Evolutionary conservation across 2,888 invertebrate species (phyloP).

Genomic region (Clitarchus hookeri): DNA sequence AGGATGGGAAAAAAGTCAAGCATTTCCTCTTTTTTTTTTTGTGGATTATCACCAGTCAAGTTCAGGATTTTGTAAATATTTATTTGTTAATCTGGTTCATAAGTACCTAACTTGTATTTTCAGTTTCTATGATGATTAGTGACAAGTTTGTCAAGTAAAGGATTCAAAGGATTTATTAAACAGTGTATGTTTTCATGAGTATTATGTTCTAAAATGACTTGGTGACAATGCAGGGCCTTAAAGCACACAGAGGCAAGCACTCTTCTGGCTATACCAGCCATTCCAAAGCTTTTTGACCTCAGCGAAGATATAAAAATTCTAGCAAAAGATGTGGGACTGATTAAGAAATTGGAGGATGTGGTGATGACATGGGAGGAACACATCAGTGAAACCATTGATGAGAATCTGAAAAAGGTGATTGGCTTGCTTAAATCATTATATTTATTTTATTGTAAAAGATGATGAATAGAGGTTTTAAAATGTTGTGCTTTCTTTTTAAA

Average conservation of each 20-base stretch:
- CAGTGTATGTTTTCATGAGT: not conserved
- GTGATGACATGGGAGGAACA: constrained; percentile 69
- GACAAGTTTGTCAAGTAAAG: too few species aligned
- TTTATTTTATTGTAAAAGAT: not conserved
- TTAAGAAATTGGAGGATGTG: constrained; percentile 63
- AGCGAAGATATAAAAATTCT: constrained; percentile 53
- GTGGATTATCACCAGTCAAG: too few species aligned
- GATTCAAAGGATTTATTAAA: too few species aligned
- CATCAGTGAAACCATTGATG: constrained; percentile 61
- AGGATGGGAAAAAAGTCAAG: too few species aligned
- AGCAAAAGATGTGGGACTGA: constrained; percentile 57
- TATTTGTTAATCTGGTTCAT: too few species aligned
- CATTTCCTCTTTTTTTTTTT: too few species aligned
- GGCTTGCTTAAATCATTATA: not conserved
- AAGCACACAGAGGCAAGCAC: constrained; percentile 78
- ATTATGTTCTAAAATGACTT: constrained; percentile 28
- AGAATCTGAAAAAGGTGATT: constrained; percentile 59
- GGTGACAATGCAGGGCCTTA: constrained; percentile 61
- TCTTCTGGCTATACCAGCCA: constrained; percentile 65
- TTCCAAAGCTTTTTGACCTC: constrained; percentile 57
- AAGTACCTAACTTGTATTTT: too few species aligned
- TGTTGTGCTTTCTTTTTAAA: too few species aligned
- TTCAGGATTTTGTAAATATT: too few species aligned
- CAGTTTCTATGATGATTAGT: too few species aligned
- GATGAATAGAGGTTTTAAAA: too few species aligned